Conservation (phyloP, 2,113 vertebrate genomes). For the Telmatochromis bifrenatus region DNA sequence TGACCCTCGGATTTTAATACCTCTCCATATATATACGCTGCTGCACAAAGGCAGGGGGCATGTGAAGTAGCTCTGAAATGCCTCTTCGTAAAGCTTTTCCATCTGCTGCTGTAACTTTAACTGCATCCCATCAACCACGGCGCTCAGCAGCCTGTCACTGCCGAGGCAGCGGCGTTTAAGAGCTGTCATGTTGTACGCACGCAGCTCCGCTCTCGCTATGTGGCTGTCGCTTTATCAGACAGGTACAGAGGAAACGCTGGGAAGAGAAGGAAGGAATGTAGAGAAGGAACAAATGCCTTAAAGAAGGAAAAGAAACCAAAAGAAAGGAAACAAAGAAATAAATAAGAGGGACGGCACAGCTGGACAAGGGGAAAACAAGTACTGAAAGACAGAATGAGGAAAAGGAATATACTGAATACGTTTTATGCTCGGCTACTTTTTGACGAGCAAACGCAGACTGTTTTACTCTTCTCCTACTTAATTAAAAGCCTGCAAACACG, state of each 20-base stretch:
- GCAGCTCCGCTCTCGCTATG: background rate
- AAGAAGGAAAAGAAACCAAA: background rate
- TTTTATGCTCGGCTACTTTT: background rate
- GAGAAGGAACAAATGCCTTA: background rate
- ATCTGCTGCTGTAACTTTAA: constrained; percentile 62
- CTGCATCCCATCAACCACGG: constrained; percentile 46
- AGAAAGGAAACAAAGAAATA: background rate
- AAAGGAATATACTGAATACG: background rate
- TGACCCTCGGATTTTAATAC: constrained; percentile 33
- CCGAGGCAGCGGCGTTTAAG: constrained; percentile 12
- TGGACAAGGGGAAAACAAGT: background rate
- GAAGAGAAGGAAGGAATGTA: background rate
- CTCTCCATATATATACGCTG: constrained; percentile 4
- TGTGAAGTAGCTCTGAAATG: constrained; percentile 25
- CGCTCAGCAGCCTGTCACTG: constrained; percentile 43
- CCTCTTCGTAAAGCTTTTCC: constrained; percentile 46
- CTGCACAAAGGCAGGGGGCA: constrained; percentile 15
- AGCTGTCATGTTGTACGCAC: constrained; percentile 21
- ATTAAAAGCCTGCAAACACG: constrained; percentile 9
- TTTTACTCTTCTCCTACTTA: background rate
- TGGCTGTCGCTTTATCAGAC: constrained; percentile 5
- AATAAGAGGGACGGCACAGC: background rate
- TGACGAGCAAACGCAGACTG: background rate
- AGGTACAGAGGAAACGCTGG: background rate
- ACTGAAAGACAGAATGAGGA: background rate